Evolutionary conservation across 2,113 vertebrate genomes (phyloP), one percentile per base, ranked within the genome.

Genomic region (Erpornis zantholeuca): DNA sequence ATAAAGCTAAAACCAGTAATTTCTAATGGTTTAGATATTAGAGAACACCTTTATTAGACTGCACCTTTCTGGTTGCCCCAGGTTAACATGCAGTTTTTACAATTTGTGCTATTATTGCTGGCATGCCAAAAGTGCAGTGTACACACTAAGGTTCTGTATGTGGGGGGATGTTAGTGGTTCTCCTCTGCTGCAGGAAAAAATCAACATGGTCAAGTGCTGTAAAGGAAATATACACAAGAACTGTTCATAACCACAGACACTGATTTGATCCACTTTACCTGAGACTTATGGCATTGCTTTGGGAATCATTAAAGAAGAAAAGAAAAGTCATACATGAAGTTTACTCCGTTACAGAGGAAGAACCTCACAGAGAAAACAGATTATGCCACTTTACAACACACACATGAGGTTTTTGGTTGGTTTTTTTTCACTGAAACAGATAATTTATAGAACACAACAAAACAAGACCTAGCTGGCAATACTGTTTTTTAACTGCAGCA

Each of bases 271-370:
- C 69, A 85, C 83, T 95, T 96, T 96, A 93, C 92, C 94, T 96
- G 92, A 87, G 88, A 96, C 61, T 91, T 96, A 96, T 91, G 86
- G 87, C 86, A 95, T 96, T 96, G 92, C 92, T 93, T 92, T 96
- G 68, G 71, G 61, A 96, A 92, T 45, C 70, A 57, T 95, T 96
- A 86, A 87, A 85, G 94, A 86, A 91, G 73, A 38, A 85, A 72
- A 81, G 36, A 69, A 11, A 73, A 88, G 72, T 69, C 40, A 95
- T 27, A 94, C 4, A 61, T 86, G 53, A 88, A 88, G 50, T 83
- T 95, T 71, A 88, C 42, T 68, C 54, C 91, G 9, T 82, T 36
- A 76, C 6, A 3, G 82, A 19, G 22, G 33, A 89, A 83, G 50
- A 72, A 73, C 12, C 71, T 92, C 59, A 84, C 8, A 85, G 14